Conservation (phyloP, 2,113 vertebrate genomes). For the Acanthochromis polyacanthus region DNA sequence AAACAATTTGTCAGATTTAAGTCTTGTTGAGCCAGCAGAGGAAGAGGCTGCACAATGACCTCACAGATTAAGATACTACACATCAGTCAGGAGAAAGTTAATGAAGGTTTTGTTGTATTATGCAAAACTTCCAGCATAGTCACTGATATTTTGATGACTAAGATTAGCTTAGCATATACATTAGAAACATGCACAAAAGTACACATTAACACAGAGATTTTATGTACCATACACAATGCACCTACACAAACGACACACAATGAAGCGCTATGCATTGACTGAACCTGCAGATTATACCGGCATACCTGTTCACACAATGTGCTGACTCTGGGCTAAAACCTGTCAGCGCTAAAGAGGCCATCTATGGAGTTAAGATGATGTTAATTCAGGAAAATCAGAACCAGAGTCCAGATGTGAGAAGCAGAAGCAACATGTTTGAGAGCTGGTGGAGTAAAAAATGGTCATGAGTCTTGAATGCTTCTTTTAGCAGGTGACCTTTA, state of each 20-base stretch:
- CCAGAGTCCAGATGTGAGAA: constrained; percentile 42
- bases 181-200: neutral
- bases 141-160: neutral
- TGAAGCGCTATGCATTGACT: too few species aligned
- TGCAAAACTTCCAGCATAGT: neutral
- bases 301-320: constrained; percentile 12
- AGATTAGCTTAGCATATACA: too few species aligned
- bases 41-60: neutral
- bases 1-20: constrained; percentile 31
- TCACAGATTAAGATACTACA: neutral
- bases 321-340: constrained; percentile 17
- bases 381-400: constrained; percentile 39
- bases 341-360: constrained; percentile 12
- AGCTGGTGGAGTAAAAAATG: neutral
- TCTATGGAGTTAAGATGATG: constrained; percentile 7
- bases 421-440: neutral
- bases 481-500: too few species aligned
- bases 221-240: too few species aligned
- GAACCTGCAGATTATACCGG: neutral
- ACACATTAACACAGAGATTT: too few species aligned
- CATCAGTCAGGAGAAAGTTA: neutral
- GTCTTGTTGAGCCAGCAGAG: neutral
- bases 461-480: neutral
- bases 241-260: too few species aligned
- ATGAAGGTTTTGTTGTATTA: constrained; percentile 5